A percentile compares a stretch with the other conserved stretches of the same genome.
phyloP scores from a whole-genome alignment of 1,140 invertebrate species.

The Lordiphosa stackelbergi region DNA sequence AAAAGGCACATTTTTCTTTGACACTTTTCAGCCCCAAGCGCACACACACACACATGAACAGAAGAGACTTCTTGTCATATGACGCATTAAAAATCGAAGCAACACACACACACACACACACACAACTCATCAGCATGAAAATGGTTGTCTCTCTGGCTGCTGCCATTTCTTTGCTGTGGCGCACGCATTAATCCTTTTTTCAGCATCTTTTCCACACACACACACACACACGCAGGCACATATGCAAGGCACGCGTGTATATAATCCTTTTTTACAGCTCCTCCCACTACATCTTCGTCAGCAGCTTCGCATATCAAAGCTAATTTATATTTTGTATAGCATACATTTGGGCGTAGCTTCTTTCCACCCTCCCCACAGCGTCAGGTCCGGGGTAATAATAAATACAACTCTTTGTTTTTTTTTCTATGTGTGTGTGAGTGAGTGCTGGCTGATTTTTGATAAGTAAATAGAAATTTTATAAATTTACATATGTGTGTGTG shows the following conservation, averaged over 20 bases:
- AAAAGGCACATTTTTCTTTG: slow-evolving; percentile 46
- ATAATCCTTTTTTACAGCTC: slow-evolving; percentile 70
- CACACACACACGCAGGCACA: slow-evolving; percentile 34
- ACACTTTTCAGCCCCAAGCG: slow-evolving; percentile 50
- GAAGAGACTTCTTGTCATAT: slow-evolving; percentile 42
- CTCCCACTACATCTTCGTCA: slow-evolving; percentile 39
- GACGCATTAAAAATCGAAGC: slow-evolving; percentile 71
- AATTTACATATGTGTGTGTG: slow-evolving; percentile 48
- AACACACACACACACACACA: neutral
- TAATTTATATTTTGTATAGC: slow-evolving; percentile 73
- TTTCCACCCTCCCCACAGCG: neutral
- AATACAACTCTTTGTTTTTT: slow-evolving; percentile 61
- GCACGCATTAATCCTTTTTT: slow-evolving; percentile 73
- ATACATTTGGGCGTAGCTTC: slow-evolving; percentile 55
- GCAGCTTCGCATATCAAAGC: slow-evolving; percentile 72
- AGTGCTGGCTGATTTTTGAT: slow-evolving; percentile 64
- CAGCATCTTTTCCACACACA: slow-evolving; percentile 73
- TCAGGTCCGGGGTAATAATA: slow-evolving; percentile 34
- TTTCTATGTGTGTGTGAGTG: slow-evolving; percentile 14
- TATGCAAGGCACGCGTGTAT: slow-evolving; percentile 50
- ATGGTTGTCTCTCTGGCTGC: slow-evolving; percentile 36
- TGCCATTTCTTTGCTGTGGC: slow-evolving; percentile 30
- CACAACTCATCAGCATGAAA: neutral
- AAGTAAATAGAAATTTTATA: slow-evolving; percentile 74
- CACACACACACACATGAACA: slow-evolving; percentile 11